phyloP scores from a whole-genome alignment of 1,140 invertebrate species.

The Heliconius melpomene region DNA sequence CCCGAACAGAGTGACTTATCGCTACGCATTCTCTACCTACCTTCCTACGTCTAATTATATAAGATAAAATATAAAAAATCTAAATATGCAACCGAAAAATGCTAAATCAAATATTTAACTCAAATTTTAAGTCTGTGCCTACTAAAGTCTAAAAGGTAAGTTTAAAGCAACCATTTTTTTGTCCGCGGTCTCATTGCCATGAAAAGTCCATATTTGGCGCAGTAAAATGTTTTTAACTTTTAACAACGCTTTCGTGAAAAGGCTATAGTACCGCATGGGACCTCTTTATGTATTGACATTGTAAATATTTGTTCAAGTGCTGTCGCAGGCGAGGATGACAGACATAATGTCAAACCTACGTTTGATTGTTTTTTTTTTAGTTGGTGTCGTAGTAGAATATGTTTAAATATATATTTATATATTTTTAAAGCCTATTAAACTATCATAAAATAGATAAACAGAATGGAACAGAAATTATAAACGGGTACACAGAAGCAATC shows the following conservation, averaged over 20 bases:
- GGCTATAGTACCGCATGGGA: neutral
- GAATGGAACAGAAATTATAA: too few species aligned
- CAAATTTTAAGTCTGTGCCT: neutral
- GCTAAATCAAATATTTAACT: neutral
- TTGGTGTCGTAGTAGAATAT: too few species aligned
- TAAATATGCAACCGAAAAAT: neutral
- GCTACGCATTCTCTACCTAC: too few species aligned
- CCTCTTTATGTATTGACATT: neutral
- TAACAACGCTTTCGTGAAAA: neutral
- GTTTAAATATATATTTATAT: too few species aligned
- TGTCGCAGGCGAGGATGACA: neutral
- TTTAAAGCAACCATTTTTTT: neutral
- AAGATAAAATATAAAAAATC: too few species aligned
- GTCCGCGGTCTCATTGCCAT: neutral
- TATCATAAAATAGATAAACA: too few species aligned
- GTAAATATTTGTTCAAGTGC: neutral
- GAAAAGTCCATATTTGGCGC: neutral
- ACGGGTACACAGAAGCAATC: too few species aligned
- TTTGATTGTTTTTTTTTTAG: neutral
- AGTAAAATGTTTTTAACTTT: conserved; percentile 10
- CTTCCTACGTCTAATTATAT: too few species aligned
- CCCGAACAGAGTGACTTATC: too few species aligned
- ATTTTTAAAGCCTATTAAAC: too few species aligned
- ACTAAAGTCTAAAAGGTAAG: neutral
- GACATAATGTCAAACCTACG: neutral